Evolutionary conservation across 2,797 vertebrate species (phyloP), one percentile per base, ranked within the genome.

Genomic region (Thunnus albacares): DNA sequence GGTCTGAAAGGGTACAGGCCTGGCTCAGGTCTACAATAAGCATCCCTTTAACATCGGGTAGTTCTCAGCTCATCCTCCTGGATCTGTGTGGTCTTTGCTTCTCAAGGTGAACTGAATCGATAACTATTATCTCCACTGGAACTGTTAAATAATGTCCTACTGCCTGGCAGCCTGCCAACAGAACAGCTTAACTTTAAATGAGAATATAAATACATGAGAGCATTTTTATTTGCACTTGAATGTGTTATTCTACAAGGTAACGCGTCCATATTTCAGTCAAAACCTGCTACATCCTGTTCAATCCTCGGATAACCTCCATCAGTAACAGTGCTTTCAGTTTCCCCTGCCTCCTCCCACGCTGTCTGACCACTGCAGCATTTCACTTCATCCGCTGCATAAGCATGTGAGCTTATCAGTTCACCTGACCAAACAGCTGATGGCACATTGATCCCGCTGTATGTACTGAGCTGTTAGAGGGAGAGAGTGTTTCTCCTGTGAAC

Each of bases 361-460:
- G 35, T 45, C 30, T 9, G n/a, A 57, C 28, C 61, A 55, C 7
- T 18, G 2, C 68, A 77, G 60, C 10, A 5, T 63, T 56, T 71
- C 30, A 33, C 5, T 6, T 33, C 28, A 6, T 33, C 59, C 69
- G 71, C 83, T 82, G 71, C 24, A 53, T 72, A 47, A 71, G 71
- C 69, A n/a, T 7, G 5, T 24, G 22, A 53, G 70, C 22, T 28
- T 35, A 28, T 61, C 67, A n/a, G n/a, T 26, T 62, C 18, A 20
- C 20, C 18, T 15, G 38, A 53, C 26, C 59, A 51, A 62, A n/a
- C 24, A 12, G 35, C 57, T 70, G 70, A 65, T 38, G 38, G 59
- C 41, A 28, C 47, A 79, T 70, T 35, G 73, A 85, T 82, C 67
- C 14, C 11, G 38, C 38, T 38, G 38, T 11, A 11, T 38, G 38